These are phyloP conservation scores for Taxidea taxus DNA, from an alignment of 2,113 vertebrate genomes.

Conservation along the genomic window DNA sequence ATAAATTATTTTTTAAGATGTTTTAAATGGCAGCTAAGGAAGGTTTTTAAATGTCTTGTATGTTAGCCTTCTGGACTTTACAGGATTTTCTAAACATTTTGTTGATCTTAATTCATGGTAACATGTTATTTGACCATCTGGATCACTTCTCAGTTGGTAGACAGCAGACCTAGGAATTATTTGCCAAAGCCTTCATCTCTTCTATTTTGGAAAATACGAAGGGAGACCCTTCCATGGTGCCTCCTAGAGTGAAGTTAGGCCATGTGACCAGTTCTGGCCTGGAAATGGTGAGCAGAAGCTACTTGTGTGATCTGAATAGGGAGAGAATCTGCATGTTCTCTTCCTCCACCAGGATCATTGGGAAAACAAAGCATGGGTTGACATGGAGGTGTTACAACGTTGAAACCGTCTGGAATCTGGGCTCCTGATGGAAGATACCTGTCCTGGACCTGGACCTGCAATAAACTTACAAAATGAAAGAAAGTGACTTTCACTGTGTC, in stretches of 20 bases:
- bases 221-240: neutral
- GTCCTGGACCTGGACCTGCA: too few relatives aligned
- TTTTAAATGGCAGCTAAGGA: neutral
- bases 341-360: neutral
- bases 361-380: neutral
- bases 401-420: neutral
- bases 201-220: neutral
- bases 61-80: neutral
- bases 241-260: neutral
- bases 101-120: neutral
- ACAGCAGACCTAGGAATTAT: neutral
- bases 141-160: neutral
- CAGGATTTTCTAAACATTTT: neutral
- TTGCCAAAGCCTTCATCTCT: neutral
- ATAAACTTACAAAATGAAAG: neutral
- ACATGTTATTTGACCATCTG: neutral
- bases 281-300: neutral
- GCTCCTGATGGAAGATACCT: neutral
- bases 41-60: neutral
- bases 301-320: neutral
- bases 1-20: neutral
- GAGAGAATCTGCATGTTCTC: neutral
- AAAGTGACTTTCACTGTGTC: neutral
- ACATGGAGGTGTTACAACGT: accelerated
- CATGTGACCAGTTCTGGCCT: neutral